These are phyloP conservation scores for Cassiopea xamachana DNA, from an alignment of 30 jellyfish, hydroid and myxozoan genomes.

Conservation along the genomic window DNA sequence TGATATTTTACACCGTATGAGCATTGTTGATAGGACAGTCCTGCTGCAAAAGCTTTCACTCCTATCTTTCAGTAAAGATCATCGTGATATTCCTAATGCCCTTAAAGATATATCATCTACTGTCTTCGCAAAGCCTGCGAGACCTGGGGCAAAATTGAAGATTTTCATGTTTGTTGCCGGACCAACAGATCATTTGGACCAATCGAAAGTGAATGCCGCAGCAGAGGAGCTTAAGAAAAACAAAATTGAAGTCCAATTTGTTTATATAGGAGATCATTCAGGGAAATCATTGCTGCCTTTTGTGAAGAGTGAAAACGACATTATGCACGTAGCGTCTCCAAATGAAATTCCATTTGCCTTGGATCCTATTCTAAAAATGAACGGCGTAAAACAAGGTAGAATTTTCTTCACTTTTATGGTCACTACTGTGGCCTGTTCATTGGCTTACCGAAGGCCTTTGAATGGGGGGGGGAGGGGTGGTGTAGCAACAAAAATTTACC, in stretches of 20 bases:
- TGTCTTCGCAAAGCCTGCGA: conserved; percentile 12
- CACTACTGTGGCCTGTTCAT: too few relatives aligned
- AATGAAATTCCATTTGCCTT: conserved; percentile 50
- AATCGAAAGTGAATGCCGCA: neutral
- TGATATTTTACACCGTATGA: conserved; percentile 3
- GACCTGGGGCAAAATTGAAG: conserved; percentile 21
- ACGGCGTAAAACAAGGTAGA: conserved; percentile 33
- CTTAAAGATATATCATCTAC: conserved; percentile 23
- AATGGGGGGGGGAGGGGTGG: too few relatives aligned
- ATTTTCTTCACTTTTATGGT: neutral
- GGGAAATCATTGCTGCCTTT: conserved; percentile 24
- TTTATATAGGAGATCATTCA: conserved; percentile 60
- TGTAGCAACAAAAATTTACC: too few relatives aligned
- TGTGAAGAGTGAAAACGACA: conserved; percentile 12
- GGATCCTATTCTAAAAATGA: conserved; percentile 26
- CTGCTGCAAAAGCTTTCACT: neutral
- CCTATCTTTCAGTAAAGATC: conserved; percentile 5
- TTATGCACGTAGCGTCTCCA: conserved; percentile 29
- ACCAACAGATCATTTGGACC: conserved; percentile 40
- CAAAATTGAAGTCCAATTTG: conserved; percentile 58
- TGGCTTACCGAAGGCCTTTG: too few relatives aligned
- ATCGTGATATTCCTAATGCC: conserved; percentile 39
- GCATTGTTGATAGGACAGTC: neutral
- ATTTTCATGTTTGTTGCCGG: conserved; percentile 66
- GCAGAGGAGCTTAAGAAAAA: conserved; percentile 40